phyloP scores from a whole-genome alignment of 2,888 invertebrate species.

The Thyatira batis region DNA sequence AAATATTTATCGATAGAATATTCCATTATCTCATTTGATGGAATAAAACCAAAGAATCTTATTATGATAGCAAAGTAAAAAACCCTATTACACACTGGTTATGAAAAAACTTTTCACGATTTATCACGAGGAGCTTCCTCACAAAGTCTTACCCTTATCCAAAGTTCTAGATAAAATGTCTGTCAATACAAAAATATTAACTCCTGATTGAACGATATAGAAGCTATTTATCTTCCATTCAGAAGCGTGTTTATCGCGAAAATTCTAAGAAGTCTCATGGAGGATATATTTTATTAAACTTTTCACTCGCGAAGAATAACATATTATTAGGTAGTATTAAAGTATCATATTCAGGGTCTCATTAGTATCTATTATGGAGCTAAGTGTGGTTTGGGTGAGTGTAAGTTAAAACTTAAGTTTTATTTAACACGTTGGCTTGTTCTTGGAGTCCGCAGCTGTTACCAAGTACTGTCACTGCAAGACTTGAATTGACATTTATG shows the following conservation, averaged over 20 bases:
- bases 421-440: too few species aligned
- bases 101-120: background rate
- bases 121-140: background rate
- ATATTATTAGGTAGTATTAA: background rate
- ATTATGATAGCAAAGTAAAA: background rate
- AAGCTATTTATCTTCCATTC: conserved; percentile 1
- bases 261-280: background rate
- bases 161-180: background rate
- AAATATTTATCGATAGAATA: too few species aligned
- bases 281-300: background rate
- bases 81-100: background rate
- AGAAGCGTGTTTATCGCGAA: background rate
- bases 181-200: background rate
- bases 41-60: background rate
- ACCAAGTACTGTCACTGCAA: too few species aligned
- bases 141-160: background rate
- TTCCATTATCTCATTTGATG: too few species aligned
- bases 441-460: too few species aligned
- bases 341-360: background rate
- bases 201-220: background rate
- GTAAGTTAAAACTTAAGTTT: too few species aligned
- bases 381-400: too few species aligned
- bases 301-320: background rate
- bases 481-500: too few species aligned
- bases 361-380: too few species aligned